A percentile compares a stretch with the other conserved stretches of the same genome.
phyloP scores from a whole-genome alignment of 2,888 invertebrate genomes.

The Harpagoxenus sublaevis region DNA sequence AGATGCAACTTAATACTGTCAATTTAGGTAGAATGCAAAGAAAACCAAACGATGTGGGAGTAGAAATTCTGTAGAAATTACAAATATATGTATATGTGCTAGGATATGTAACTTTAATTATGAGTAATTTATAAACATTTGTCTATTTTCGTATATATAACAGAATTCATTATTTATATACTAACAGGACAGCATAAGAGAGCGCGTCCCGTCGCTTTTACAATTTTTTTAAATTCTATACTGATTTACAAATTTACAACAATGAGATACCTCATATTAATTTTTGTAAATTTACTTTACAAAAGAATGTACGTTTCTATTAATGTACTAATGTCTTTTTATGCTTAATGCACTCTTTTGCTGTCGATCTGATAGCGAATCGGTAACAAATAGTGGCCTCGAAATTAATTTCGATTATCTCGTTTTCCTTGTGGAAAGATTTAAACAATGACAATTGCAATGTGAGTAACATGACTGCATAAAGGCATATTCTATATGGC shows the following conservation, averaged over 20 bases:
- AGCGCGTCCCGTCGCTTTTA: slow-evolving; percentile 72
- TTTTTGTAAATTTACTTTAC: slow-evolving; percentile 34
- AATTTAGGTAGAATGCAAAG: slow-evolving; percentile 77
- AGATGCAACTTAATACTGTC: slow-evolving; percentile 75
- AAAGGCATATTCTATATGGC: slow-evolving; percentile 78
- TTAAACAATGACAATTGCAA: slow-evolving; percentile 44
- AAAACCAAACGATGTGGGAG: slow-evolving; percentile 67
- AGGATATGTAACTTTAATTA: slow-evolving; percentile 77
- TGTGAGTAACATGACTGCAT: slow-evolving; percentile 62
- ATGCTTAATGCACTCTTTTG: slow-evolving; percentile 64
- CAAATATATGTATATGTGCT: slow-evolving; percentile 78
- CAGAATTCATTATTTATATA: slow-evolving; percentile 57
- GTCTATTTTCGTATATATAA: slow-evolving; percentile 80
- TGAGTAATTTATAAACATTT: slow-evolving; percentile 80
- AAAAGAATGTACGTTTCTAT: slow-evolving; percentile 33
- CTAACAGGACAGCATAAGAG: slow-evolving; percentile 63
- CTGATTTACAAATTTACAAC: slow-evolving; percentile 6
- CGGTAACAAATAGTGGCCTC: slow-evolving; percentile 67
- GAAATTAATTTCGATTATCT: slow-evolving; percentile 73
- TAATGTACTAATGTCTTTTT: slow-evolving; percentile 24
- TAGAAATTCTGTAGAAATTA: slow-evolving; percentile 78
- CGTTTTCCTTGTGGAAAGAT: slow-evolving; percentile 68
- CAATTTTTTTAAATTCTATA: slow-evolving; percentile 60
- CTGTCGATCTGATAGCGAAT: slow-evolving; percentile 47
- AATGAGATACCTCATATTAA: slow-evolving; percentile 61